phyloP scores from a whole-genome alignment of 2,113 vertebrate genomes.

The Odocoileus hemionus region DNA sequence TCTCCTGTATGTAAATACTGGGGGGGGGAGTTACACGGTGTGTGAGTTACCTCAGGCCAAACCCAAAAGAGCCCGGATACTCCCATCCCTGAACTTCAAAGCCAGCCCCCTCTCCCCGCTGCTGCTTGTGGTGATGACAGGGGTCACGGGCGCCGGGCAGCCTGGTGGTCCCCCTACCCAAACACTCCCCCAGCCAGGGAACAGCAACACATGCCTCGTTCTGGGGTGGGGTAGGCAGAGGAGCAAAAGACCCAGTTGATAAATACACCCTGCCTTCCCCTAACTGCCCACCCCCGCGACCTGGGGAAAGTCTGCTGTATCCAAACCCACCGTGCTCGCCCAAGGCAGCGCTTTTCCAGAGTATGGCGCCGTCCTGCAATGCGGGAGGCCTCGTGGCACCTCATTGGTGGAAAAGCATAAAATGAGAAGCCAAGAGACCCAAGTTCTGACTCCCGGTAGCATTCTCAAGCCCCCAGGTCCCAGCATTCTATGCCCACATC shows the following conservation, averaged over 20 bases:
- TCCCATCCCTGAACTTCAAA: slow-evolving; percentile 56
- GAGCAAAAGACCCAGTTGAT: slow-evolving; percentile 55
- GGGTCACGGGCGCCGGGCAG: background rate
- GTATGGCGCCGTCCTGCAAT: rapidly evolving
- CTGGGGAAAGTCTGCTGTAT: slow-evolving; percentile 2
- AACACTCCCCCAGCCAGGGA: background rate
- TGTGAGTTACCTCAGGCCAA: slow-evolving; percentile 41
- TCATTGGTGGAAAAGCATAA: background rate
- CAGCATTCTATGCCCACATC: background rate
- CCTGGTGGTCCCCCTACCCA: slow-evolving; percentile 48
- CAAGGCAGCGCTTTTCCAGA: background rate
- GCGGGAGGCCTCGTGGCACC: background rate
- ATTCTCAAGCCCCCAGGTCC: background rate
- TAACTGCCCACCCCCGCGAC: background rate
- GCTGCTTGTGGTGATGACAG: background rate
- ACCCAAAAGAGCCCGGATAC: slow-evolving; percentile 29
- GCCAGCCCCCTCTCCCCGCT: background rate
- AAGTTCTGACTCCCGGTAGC: background rate
- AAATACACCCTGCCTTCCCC: slow-evolving; percentile 32
- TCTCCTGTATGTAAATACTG: background rate
- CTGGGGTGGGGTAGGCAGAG: background rate
- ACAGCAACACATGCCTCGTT: background rate
- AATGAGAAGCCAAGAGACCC: background rate
- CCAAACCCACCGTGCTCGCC: background rate
- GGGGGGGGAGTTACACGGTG: background rate